Evolutionary conservation across 2,888 invertebrate genomes (phyloP).

Genomic region (Branchellion lobata): DNA sequence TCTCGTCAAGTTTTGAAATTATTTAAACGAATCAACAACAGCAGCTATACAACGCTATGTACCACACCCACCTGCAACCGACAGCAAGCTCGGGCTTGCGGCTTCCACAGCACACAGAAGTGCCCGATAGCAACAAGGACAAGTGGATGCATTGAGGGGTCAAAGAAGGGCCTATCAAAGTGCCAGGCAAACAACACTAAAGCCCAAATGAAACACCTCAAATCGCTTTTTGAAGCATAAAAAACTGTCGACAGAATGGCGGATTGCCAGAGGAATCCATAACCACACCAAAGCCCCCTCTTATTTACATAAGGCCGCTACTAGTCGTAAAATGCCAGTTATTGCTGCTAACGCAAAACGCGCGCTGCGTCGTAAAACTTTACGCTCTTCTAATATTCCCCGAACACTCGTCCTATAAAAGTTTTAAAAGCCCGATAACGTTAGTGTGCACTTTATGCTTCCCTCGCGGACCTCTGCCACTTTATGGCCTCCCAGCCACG

Average conservation of each 20-base stretch:
- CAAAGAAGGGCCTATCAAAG: no score
- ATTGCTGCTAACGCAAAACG: slow-evolving; percentile 13
- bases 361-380: slow-evolving; percentile 7
- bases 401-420: slow-evolving; percentile 9
- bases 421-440: slow-evolving; percentile 14
- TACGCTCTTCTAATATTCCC: slow-evolving; percentile 22
- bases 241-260: not conserved
- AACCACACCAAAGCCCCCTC: not conserved
- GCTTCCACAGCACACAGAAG: no score
- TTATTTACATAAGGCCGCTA: slow-evolving; percentile 8
- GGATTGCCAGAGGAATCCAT: not conserved
- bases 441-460: slow-evolving; percentile 16
- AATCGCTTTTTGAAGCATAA: not conserved
- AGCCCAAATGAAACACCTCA: no score
- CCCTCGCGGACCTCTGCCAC: not conserved
- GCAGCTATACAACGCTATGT: no score
- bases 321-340: slow-evolving; percentile 5
- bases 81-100: no score
- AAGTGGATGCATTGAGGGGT: no score
- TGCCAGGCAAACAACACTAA: no score
- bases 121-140: no score
- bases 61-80: no score
- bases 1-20: no score
- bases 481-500: not conserved
- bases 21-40: no score